Evolutionary conservation across 2,113 vertebrate genomes (phyloP).

Genomic region (rat (Rattus norvegicus)): GRCr8 NC_086026.1:30353001-30353500

Average conservation of each 20-base stretch:
- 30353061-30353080: not conserved
- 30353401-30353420: not conserved
- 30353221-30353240: not conserved
- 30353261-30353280: not conserved
- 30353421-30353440: accelerated
- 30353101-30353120: not conserved
- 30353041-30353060: not conserved
- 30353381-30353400: not conserved
- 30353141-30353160: not conserved
- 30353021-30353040: not conserved
- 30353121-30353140: not conserved
- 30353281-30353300: constrained; percentile 2
- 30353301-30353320: not conserved
- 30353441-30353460: not conserved
- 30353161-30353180: not conserved
- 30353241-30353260: not conserved
- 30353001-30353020: not conserved
- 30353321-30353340: not conserved
- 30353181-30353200: not conserved
- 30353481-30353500: not conserved
- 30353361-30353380: not conserved
- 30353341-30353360: not conserved
- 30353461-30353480: not conserved
- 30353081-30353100: not conserved
- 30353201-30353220: not conserved